A percentile compares a stretch with the other conserved stretches of the same genome.
These are phyloP conservation scores for Cerastoderma edule DNA, from an alignment of 2,888 invertebrate species.

Conservation along the genomic window DNA sequence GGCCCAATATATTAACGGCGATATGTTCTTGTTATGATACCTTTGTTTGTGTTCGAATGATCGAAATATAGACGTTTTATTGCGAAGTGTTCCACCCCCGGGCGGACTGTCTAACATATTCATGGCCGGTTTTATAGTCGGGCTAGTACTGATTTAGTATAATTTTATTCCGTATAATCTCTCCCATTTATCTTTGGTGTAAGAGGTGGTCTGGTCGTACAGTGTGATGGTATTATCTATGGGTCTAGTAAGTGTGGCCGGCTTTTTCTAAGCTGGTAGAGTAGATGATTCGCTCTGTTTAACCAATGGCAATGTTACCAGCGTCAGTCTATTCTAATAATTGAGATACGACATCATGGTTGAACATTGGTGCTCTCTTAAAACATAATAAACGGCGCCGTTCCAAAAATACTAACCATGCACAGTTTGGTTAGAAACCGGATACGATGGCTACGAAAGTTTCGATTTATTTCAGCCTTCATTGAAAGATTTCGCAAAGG, in stretches of 20 bases:
- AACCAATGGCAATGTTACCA: too few relatives aligned
- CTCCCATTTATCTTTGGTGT: slow-evolving; percentile 53
- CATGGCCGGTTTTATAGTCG: slow-evolving; percentile 41
- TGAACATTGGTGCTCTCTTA: too few relatives aligned
- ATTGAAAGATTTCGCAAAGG: too few relatives aligned
- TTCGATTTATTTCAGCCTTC: too few relatives aligned
- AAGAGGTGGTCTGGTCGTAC: slow-evolving; percentile 50
- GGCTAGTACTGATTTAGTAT: slow-evolving; percentile 60
- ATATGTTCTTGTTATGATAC: slow-evolving; percentile 51
- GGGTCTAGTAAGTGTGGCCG: background rate
- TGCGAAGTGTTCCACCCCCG: slow-evolving; percentile 32
- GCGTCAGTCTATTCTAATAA: too few relatives aligned
- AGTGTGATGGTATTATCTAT: slow-evolving; percentile 16
- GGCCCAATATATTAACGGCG: slow-evolving; percentile 43
- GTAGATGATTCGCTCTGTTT: too few relatives aligned
- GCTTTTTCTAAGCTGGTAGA: too few relatives aligned
- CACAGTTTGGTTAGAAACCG: too few relatives aligned
- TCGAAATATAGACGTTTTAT: slow-evolving; percentile 63
- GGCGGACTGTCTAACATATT: slow-evolving; percentile 27
- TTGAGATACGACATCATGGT: too few relatives aligned
- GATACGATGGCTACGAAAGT: too few relatives aligned
- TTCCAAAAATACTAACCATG: too few relatives aligned
- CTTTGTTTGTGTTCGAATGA: slow-evolving; percentile 61
- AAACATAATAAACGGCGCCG: too few relatives aligned
- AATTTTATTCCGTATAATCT: slow-evolving; percentile 62